phyloP scores from a whole-genome alignment of 2,797 vertebrate genomes.

The Ptychadena robeensis region DNA sequence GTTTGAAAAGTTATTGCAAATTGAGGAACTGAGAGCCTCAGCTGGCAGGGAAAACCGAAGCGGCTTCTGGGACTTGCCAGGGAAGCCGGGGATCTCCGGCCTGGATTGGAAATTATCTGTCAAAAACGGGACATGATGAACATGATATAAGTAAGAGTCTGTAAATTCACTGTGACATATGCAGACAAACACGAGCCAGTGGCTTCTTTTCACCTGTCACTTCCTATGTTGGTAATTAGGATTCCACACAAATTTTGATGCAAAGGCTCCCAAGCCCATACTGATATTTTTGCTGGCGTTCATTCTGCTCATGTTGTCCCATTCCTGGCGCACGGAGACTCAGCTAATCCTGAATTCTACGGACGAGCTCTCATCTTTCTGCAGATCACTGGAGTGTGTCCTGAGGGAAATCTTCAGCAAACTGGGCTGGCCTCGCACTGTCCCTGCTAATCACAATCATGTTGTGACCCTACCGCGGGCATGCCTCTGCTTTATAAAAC shows the following conservation, averaged over 20 bases:
- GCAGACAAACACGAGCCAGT: background rate
- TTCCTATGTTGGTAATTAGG: constrained; percentile 35
- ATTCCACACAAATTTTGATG: constrained; percentile 8
- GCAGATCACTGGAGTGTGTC: constrained; percentile 46
- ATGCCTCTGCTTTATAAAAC: background rate
- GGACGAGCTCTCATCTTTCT: constrained; percentile 33
- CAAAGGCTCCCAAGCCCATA: background rate
- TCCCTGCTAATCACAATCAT: constrained; percentile 52
- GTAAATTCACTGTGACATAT: background rate
- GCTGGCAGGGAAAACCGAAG: background rate
- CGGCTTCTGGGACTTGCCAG: background rate
- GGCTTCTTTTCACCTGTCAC: constrained; percentile 12
- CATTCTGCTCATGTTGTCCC: constrained; percentile 1
- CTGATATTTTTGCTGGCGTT: background rate
- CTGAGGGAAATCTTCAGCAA: constrained; percentile 52
- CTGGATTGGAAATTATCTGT: background rate
- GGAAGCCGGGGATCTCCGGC: background rate
- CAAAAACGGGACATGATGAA: background rate
- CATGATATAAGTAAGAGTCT: background rate
- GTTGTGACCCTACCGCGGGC: constrained; percentile 4
- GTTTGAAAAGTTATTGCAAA: background rate
- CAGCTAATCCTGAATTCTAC: constrained; percentile 48
- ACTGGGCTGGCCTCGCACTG: constrained; percentile 41
- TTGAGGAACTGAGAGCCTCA: background rate
- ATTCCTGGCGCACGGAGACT: background rate